phyloP scores from a whole-genome alignment of 2,888 invertebrate genomes.

The Deilephila porcellus region DNA sequence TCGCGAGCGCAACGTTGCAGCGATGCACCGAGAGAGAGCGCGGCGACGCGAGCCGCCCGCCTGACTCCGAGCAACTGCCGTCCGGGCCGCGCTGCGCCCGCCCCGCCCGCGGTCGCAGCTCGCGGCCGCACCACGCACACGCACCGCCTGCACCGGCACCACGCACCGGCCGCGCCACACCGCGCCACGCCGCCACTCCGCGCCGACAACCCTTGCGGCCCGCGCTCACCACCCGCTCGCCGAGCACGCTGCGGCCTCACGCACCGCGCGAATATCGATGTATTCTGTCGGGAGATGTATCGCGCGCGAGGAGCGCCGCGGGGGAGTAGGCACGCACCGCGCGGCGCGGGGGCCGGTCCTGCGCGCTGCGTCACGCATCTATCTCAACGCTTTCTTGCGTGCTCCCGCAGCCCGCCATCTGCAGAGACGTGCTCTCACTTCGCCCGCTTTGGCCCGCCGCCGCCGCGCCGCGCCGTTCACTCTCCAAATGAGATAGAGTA shows the following conservation, averaged over 20 bases:
- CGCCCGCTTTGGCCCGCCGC: slow-evolving; percentile 32
- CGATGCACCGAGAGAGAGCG: slow-evolving; percentile 63
- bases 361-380: slow-evolving; percentile 84
- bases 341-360: slow-evolving; percentile 71
- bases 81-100: slow-evolving; percentile 74
- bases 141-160: slow-evolving; percentile 65
- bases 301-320: slow-evolving; percentile 48
- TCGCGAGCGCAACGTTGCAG: slow-evolving; percentile 69
- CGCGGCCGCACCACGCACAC: slow-evolving; percentile 56
- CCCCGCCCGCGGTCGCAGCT: slow-evolving; percentile 56
- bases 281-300: slow-evolving; percentile 70
- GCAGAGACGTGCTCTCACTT: slow-evolving; percentile 66
- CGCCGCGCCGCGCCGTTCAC: neutral
- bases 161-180: slow-evolving; percentile 56
- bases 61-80: slow-evolving; percentile 80
- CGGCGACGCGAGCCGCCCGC: slow-evolving; percentile 78
- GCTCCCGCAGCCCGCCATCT: slow-evolving; percentile 76
- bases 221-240: slow-evolving; percentile 47
- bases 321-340: slow-evolving; percentile 63
- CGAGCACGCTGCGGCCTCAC: slow-evolving; percentile 67
- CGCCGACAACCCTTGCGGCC: slow-evolving; percentile 48
- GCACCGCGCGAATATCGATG: slow-evolving; percentile 81
- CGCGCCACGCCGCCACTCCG: slow-evolving; percentile 49
- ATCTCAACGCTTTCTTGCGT: slow-evolving; percentile 76
- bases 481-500: neutral